These are phyloP conservation scores for Brachymystax lenok DNA, from an alignment of 2,797 vertebrate species.

Conservation along the genomic window DNA sequence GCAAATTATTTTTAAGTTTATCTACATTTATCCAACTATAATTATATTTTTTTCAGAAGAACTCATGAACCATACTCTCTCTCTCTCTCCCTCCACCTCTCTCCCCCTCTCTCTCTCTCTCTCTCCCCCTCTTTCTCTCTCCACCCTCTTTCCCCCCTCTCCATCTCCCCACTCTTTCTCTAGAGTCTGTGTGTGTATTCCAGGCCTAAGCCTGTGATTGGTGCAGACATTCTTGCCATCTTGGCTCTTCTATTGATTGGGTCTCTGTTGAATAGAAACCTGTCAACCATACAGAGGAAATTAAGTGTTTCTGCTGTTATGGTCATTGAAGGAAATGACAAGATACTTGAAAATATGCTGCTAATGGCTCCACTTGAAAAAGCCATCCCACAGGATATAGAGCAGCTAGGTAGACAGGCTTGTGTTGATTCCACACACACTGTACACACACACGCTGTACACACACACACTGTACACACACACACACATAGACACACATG, in stretches of 20 bases:
- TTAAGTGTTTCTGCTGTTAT: constrained; percentile 69
- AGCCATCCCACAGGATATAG: constrained; percentile 58
- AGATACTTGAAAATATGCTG: constrained; percentile 75
- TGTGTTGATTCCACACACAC: constrained; percentile 31
- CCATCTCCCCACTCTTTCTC: constrained; percentile 34
- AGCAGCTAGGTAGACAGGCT: constrained; percentile 25
- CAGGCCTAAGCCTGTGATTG: constrained; percentile 59
- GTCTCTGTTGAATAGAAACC: constrained; percentile 59
- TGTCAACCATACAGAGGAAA: constrained; percentile 52
- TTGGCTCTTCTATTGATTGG: constrained; percentile 56
- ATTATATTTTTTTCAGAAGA: no score
- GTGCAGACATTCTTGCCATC: constrained; percentile 50
- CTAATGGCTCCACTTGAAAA: constrained; percentile 69
- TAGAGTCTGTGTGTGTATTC: constrained; percentile 20
- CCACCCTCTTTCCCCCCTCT: constrained; percentile 13
- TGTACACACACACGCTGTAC: no score
- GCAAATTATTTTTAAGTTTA: no score
- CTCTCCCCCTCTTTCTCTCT: no score
- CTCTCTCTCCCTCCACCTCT: no score
- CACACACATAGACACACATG: neutral
- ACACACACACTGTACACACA: no score
- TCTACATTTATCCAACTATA: no score
- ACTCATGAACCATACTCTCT: no score
- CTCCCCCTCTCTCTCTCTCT: no score
- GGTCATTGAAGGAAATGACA: constrained; percentile 70